Conservation (phyloP, 2,888 invertebrate species). For the Phyto melanocephala region DNA sequence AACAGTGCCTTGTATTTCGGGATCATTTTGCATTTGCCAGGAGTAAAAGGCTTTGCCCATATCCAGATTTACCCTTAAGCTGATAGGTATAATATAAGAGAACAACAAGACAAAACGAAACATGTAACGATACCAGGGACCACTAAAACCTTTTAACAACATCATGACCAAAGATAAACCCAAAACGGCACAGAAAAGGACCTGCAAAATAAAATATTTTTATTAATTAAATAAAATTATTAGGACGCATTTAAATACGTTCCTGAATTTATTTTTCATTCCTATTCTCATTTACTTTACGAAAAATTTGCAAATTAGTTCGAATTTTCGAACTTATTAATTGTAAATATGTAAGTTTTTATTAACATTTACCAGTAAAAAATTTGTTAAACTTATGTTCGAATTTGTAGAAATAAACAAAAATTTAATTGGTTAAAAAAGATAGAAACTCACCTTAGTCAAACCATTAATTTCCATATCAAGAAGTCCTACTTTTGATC, state of each 20-base stretch:
- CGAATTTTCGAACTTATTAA: too few species aligned
- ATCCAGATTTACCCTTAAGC: slow-evolving; percentile 97
- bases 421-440: not conserved
- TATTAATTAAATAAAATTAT: too few species aligned
- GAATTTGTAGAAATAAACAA: too few species aligned
- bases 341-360: too few species aligned
- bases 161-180: slow-evolving; percentile 96
- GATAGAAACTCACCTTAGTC: slow-evolving; percentile 85
- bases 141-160: slow-evolving; percentile 95
- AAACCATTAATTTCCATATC: slow-evolving; percentile 98
- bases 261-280: too few species aligned
- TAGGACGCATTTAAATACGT: too few species aligned
- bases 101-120: slow-evolving; percentile 97
- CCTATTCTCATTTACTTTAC: too few species aligned
- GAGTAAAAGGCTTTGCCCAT: slow-evolving; percentile 99
- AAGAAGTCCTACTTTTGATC: slow-evolving; percentile 96
- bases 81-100: slow-evolving; percentile 99
- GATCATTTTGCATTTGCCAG: slow-evolving; percentile 96
- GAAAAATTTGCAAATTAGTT: too few species aligned
- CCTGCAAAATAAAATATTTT: slow-evolving; percentile 78
- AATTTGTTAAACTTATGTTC: not conserved
- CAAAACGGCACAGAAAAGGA: slow-evolving; percentile 94
- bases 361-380: not conserved
- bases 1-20: slow-evolving; percentile 94
- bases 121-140: slow-evolving; percentile 97